These are phyloP conservation scores for Alcis repandata DNA, from an alignment of 2,888 invertebrate genomes.

Conservation along the genomic window DNA sequence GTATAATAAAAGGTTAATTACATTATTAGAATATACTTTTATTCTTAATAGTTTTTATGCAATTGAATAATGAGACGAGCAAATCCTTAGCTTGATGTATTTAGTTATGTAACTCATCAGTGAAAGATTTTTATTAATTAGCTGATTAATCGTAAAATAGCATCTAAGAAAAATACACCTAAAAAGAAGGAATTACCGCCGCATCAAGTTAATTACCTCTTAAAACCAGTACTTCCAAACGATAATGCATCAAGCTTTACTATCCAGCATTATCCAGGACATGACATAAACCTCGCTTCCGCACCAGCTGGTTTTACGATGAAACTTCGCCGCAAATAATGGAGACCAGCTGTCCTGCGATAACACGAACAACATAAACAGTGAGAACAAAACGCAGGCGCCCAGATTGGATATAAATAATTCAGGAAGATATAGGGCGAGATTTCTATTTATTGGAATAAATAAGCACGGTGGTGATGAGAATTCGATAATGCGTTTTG, in stretches of 20 bases:
- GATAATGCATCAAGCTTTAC: constrained; percentile 4
- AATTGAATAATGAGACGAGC: too few species aligned
- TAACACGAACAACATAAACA: constrained; percentile 52
- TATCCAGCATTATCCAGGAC: neutral
- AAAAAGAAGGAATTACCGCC: too few species aligned
- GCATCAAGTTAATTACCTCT: too few species aligned
- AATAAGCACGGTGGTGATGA: neutral
- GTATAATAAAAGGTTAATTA: too few species aligned
- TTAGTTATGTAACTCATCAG: too few species aligned
- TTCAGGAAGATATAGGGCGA: constrained; percentile 44
- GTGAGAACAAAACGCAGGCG: constrained; percentile 38
- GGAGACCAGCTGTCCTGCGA: constrained; percentile 31
- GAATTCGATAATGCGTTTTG: neutral
- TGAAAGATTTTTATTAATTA: too few species aligned
- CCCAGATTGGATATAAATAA: constrained; percentile 62
- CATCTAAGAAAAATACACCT: too few species aligned
- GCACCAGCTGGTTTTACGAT: neutral
- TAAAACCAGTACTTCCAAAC: neutral
- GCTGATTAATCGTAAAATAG: too few species aligned
- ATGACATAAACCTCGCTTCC: neutral
- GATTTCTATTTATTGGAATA: constrained; percentile 2
- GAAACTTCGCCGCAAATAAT: constrained; percentile 14
- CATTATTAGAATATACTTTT: too few species aligned
- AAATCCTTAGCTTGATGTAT: too few species aligned
- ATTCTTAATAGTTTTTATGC: too few species aligned